These are phyloP conservation scores for Hassar affinis DNA, from an alignment of 2,113 vertebrate species.

Conservation along the genomic window DNA sequence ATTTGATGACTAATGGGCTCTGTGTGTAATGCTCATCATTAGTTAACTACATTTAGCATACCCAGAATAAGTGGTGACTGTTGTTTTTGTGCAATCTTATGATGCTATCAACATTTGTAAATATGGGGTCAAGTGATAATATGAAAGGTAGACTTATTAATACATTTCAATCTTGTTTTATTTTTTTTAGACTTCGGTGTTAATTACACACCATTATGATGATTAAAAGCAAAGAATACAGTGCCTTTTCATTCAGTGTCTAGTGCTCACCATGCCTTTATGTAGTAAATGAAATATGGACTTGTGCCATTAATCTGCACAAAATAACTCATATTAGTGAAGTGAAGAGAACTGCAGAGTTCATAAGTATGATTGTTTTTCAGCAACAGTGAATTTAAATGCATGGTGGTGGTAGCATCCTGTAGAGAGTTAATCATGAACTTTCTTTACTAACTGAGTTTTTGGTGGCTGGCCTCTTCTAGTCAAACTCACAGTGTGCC, in stretches of 20 bases:
- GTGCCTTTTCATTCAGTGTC: too few relatives aligned
- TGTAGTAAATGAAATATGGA: neutral
- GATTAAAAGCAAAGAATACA: neutral
- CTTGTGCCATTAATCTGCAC: neutral
- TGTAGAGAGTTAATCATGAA: neutral
- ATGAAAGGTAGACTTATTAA: neutral
- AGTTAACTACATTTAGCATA: neutral
- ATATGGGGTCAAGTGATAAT: neutral
- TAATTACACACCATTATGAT: neutral
- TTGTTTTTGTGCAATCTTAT: neutral
- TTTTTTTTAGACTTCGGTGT: neutral
- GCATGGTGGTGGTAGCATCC: neutral
- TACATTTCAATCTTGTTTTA: neutral
- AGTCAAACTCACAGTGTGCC: neutral
- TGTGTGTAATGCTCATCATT: neutral
- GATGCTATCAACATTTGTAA: neutral
- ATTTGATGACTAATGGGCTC: conserved; percentile 28
- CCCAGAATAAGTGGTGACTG: neutral
- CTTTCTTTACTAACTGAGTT: neutral
- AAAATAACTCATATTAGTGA: neutral
- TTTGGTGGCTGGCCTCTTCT: neutral
- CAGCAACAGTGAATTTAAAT: neutral
- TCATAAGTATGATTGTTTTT: neutral
- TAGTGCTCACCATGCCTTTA: neutral
- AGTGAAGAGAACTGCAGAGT: too few relatives aligned